phyloP scores from a whole-genome alignment of 2,888 invertebrate genomes.

The Aphidius colemani region DNA sequence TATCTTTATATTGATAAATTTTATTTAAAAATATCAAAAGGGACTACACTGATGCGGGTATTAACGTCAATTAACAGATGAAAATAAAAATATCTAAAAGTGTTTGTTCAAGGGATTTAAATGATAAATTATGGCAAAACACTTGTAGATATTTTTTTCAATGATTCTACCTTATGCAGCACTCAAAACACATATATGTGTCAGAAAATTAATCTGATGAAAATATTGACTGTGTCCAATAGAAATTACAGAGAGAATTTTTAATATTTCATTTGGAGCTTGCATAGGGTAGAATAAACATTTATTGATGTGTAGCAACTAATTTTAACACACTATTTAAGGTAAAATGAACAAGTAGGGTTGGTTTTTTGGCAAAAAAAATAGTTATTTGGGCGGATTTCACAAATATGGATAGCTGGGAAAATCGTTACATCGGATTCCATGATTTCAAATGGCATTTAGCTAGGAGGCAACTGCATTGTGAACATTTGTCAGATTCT shows the following conservation, averaged over 20 bases:
- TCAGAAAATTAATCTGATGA: no score
- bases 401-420: constrained; percentile 34
- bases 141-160: no score
- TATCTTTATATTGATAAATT: constrained; percentile 23
- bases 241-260: no score
- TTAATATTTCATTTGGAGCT: constrained; percentile 23
- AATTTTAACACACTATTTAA: constrained; percentile 28
- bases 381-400: constrained; percentile 11
- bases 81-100: background rate
- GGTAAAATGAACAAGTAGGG: constrained; percentile 19
- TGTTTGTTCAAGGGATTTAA: background rate
- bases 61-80: background rate
- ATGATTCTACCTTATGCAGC: constrained; percentile 5
- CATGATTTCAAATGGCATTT: constrained; percentile 51
- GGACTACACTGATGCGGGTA: constrained; percentile 17
- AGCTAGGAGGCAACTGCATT: constrained; percentile 38
- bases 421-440: constrained; percentile 53
- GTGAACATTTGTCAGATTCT: constrained; percentile 38
- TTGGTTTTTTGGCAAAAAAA: background rate
- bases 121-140: no score
- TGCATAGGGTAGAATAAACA: constrained; percentile 34
- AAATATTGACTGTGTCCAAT: no score
- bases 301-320: constrained; percentile 30
- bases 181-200: no score
- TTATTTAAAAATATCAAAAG: constrained; percentile 6